Base-by-base conservation (phyloP, 2,888 invertebrate species). In the Oligia latruncula region DNA sequence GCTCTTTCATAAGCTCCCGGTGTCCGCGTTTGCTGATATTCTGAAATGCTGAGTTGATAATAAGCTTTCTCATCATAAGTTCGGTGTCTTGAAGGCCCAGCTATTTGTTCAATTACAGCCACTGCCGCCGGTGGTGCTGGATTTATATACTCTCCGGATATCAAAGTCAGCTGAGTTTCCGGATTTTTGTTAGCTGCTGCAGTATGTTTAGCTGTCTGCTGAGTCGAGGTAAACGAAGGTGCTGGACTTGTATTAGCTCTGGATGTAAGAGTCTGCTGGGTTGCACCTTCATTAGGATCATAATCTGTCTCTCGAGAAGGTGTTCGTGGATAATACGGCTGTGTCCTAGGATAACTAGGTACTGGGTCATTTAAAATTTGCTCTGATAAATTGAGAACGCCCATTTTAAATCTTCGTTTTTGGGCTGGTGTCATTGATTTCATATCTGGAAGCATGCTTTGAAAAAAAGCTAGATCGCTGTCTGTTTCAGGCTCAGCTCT, bases 21-120 rank as follows among this genome's bases (percentile, higher is more conserved):
- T 52, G 52, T 52, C 52, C 5, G 52, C 4, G 52, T 52, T 5
- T 52, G 81, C 80, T 84, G 84, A 84, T 40, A 84, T 84, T 84
- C 84, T 84, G 84, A 43, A 58, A 84, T 82, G 81, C 82, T 84
- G 82, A 84, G 82, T 82, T 84, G 79, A 76, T 75, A 77, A 46
- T 81, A 84, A 5, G 52, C 52, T 52, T 52, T 52, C 17, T 52
- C 52, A 52, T 4, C 5, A 52, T 52, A 52, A 52, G 82, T 84
- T 81, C 81, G 81, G 74, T 78, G 84, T 84, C 79, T 52, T 84
- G 79, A 84, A 84, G 81, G 79, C 79, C 81, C 81, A 82, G 84
- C 81, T 84, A 84, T 79, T 81, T 82, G 84, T 81, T 80, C 77
- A 82, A 81, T 82, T 81, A 84, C 81, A 83, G 84, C 84, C 81